Evolutionary conservation across 2,113 vertebrate species (phyloP), one percentile per base, ranked within the genome.

Genomic region (Eidolon helvum): DNA sequence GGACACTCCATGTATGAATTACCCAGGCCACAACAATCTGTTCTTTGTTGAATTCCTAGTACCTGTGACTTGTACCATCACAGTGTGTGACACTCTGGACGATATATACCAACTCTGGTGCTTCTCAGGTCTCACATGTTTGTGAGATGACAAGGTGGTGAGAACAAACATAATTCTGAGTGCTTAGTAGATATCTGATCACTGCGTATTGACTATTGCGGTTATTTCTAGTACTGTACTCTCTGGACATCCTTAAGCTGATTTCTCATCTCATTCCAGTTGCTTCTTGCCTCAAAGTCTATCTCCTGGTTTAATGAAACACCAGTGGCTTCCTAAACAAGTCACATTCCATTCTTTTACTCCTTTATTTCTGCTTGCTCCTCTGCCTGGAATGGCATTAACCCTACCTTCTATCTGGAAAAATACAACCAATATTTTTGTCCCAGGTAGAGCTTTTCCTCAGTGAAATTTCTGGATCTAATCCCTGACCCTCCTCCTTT

Each of bases 201-300:
- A 0, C 6, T 18, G 19, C 38, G 7, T 0, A 1, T 0, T 9
- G 24, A 7, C 2, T 7, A 4, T 16, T 43, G 14, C 18, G 43
- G 11, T 8, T 1, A 5, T 9, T 33, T 11, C 38, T 30, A 22
- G 2, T 0, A 0, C 15, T 5, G 35, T 18, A 6, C 30, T 5
- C 5, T 12, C 12, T 57, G 50, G 59, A 22, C 15, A 22, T 43
- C 43, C 10, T 22, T 16, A 8, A 4, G 12, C 12, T 66, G 61
- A 11, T 18, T 21, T 38, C 16, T 69, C 45, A 30, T 10, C 21
- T 35, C 24, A 2, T 10, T 21, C 7, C 48, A 43, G 5, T 4
- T 30, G 5, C 48, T 24, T 90, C 24, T 18, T 68, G 24, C 8
- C 40, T 50, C 28, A 14, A 8, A 50, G 30, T 74, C 26, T 5